Evolutionary conservation across 2,113 vertebrate species (phyloP), one percentile per base, ranked within the genome.

Genomic region (Chaetodon trifascialis): DNA sequence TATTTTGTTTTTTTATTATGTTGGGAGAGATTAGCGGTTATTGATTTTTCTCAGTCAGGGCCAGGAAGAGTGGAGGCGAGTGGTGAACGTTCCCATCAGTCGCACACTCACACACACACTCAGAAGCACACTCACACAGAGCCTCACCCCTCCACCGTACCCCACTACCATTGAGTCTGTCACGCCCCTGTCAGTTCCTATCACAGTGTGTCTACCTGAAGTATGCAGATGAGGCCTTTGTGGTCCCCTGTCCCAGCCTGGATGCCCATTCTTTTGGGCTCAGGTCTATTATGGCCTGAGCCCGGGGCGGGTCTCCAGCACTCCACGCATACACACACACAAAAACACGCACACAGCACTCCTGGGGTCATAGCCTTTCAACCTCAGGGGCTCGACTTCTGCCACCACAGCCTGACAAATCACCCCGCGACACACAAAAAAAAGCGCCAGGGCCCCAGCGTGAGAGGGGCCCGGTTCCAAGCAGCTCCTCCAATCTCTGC

Each of bases 291-390:
- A 96, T 94, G 95, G 94, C 96, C 95, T 95, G 96, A 96, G 96
- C 93, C 95, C 83, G 93, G 95, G 94, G 95, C 95, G 93, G 88
- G 80, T 86, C 94, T 94, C 93, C 77, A 38, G 67, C 76, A 85
- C 82, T 84, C 62, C 69, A 73, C 36, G 73, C 80, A 77, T 42
- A 69, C 69, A 83, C 79, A 73, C 72, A 85, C 67, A 76, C 72
- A 85, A 86, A 86, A 16, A 83, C 77, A 86, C 73, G 76, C 69
- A 82, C 67, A 44, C 94, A 96, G 94, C 96, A 96, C 96, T 97
- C 94, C 95, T 96, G 95, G 96, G 98, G 98, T 98, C 97, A 97
- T 95, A 97, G 97, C 97, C 97, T 99, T 98, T 99, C 96, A 99
- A 97, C 98, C 97, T 96, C 95, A 89, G 95, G 96, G 96, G 96